These are phyloP conservation scores for Eubucco bourcierii DNA, from an alignment of 2,113 vertebrate genomes.

Conservation along the genomic window DNA sequence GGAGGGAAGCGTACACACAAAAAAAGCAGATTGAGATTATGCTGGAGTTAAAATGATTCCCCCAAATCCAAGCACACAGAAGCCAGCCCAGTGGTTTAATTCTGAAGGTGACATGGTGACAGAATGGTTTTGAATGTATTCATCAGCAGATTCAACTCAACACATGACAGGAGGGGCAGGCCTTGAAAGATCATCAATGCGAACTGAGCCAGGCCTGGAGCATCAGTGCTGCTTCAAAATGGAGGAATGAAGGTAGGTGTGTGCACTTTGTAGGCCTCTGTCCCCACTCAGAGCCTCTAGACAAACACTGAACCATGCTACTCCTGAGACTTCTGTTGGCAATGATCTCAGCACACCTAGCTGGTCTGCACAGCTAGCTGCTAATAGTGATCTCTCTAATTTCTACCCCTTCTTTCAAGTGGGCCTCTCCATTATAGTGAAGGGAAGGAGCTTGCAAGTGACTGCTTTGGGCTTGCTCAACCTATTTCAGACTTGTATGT, in stretches of 20 bases:
- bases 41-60: too few species aligned
- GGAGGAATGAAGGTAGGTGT: not conserved
- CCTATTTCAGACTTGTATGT: not conserved
- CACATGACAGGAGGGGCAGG: too few species aligned
- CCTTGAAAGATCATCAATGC: fast-evolving
- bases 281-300: not conserved
- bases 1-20: too few species aligned
- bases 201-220: not conserved
- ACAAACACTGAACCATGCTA: fast-evolving
- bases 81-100: too few species aligned
- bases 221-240: fast-evolving
- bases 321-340: not conserved
- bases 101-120: too few species aligned
- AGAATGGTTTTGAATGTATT: too few species aligned
- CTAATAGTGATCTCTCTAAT: not conserved
- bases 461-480: constrained; percentile 10
- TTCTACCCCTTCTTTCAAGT: not conserved
- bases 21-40: too few species aligned
- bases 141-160: too few species aligned
- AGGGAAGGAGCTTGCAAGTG: constrained; percentile 2
- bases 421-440: not conserved
- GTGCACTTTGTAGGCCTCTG: not conserved
- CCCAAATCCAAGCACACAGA: too few species aligned
- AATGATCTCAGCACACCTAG: not conserved
- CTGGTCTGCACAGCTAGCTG: fast-evolving